Evolutionary conservation across 2,888 invertebrate species (phyloP), one percentile per base, ranked within the genome.

Genomic region (Stomorhina lunata): DNA sequence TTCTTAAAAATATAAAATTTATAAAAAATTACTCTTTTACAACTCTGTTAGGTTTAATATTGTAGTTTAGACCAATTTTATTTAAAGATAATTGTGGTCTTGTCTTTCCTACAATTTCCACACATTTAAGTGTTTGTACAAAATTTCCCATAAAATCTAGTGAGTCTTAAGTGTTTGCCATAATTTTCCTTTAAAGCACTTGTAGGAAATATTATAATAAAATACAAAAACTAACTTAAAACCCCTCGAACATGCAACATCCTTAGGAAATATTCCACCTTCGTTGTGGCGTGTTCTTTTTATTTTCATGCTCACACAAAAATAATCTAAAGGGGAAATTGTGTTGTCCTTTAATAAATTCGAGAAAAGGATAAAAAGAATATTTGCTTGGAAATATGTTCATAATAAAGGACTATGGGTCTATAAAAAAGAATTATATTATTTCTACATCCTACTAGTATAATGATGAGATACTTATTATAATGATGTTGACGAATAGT

Each of bases 151-250:
- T 48, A 57, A 72, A 72, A 61, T 37, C 59, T 48, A 48, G n/a
- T 10, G n/a, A 34, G 22, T 72, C 25, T 50, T 50, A 37, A 61
- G 72, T 72, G 72, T 50, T 50, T 50, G 50, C 20, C 63, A 73
- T 73, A 63, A 73, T 63, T 61, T 73, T 63, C 10, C 53, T 59
- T 48, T 40, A 29, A 63, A 53, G 25, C 6, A 57, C 25, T 71
- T 71, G 43, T 48, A 59, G 57, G 15, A 69, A 57, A 45, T 69
- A 69, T 40, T 20, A 55, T 29, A 32, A 17, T n/a, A 63, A 25
- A 40, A 27, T 17, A 40, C 27, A 27, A 17, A 72, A 63, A 72
- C 25, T 1, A 27, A 1, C 12, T 7, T n/a, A 34, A 25, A 48
- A 22, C 10, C 57, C 37, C 17, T 63, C n/a, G 20, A 29, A 20